phyloP scores from a whole-genome alignment of 2,113 vertebrate genomes.

The Machaerirhynchus nigripectus region DNA sequence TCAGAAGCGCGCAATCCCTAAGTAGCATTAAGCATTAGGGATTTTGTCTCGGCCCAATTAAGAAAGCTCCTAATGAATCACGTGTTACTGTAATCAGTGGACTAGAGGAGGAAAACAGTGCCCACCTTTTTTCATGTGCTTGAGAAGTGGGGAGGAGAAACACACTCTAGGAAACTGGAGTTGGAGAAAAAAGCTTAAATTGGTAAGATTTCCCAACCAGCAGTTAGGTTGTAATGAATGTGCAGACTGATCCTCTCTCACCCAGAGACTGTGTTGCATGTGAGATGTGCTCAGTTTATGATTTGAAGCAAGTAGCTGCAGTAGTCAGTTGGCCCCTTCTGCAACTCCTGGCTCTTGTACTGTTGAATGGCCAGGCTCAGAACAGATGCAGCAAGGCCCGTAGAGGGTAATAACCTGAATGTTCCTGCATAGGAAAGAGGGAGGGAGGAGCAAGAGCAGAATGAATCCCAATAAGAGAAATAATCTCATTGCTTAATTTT shows the following conservation, averaged over 20 bases:
- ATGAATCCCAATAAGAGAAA: not conserved
- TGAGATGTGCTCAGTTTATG: not conserved
- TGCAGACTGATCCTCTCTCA: not conserved
- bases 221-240: not conserved
- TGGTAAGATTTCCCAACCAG: not conserved
- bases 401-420: not conserved
- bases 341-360: not conserved
- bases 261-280: not conserved
- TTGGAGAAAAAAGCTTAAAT: not conserved
- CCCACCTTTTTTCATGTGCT: not conserved
- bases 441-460: not conserved
- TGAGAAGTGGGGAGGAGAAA: not conserved
- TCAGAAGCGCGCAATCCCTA: not conserved
- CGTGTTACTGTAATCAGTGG: not conserved
- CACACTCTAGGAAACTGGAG: not conserved
- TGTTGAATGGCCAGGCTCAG: not conserved
- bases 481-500: not conserved
- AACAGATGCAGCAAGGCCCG: not conserved
- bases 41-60: not conserved
- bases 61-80: not conserved
- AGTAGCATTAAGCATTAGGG: not conserved
- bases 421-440: not conserved
- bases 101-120: not conserved
- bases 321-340: not conserved
- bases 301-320: not conserved